phyloP scores from a whole-genome alignment of 2,888 invertebrate species.

The Coelopa pilipes region DNA sequence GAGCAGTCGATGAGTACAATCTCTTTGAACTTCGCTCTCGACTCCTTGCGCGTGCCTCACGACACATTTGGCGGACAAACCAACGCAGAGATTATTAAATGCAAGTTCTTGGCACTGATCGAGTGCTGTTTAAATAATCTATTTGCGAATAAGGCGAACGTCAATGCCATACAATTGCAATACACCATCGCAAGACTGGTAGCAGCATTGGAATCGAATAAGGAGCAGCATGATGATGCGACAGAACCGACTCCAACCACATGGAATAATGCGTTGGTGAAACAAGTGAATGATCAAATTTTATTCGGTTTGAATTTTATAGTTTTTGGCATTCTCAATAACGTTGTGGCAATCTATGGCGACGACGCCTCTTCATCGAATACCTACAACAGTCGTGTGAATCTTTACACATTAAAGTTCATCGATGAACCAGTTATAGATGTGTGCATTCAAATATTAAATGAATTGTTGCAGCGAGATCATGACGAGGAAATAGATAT shows the following conservation, averaged over 20 bases:
- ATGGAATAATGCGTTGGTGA: not conserved
- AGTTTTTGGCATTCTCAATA: constrained; percentile 61
- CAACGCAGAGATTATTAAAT: constrained; percentile 59
- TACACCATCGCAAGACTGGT: constrained; percentile 53
- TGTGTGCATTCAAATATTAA: constrained; percentile 55
- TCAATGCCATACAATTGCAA: constrained; percentile 54
- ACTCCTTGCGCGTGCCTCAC: constrained; percentile 51
- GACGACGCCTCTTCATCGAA: constrained; percentile 36
- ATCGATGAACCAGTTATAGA: constrained; percentile 57
- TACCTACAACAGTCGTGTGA: constrained; percentile 38
- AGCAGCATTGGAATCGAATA: constrained; percentile 44
- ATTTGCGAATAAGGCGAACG: constrained; percentile 53
- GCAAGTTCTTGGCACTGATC: constrained; percentile 58
- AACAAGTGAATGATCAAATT: constrained; percentile 44
- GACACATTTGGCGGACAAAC: constrained; percentile 45
- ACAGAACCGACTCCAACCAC: constrained; percentile 1
- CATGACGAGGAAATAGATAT: constrained; percentile 15
- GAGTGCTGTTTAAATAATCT: constrained; percentile 61
- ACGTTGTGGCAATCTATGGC: constrained; percentile 49
- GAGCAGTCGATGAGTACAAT: constrained; percentile 57
- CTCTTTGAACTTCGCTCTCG: constrained; percentile 61
- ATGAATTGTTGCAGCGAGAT: constrained; percentile 43
- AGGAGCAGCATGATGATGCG: not conserved
- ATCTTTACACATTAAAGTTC: constrained; percentile 47
- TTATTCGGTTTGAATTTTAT: constrained; percentile 57